These are phyloP conservation scores for Gorilla gorilla DNA, from an alignment of 2,113 vertebrate genomes.

Conservation along the genomic window DNA sequence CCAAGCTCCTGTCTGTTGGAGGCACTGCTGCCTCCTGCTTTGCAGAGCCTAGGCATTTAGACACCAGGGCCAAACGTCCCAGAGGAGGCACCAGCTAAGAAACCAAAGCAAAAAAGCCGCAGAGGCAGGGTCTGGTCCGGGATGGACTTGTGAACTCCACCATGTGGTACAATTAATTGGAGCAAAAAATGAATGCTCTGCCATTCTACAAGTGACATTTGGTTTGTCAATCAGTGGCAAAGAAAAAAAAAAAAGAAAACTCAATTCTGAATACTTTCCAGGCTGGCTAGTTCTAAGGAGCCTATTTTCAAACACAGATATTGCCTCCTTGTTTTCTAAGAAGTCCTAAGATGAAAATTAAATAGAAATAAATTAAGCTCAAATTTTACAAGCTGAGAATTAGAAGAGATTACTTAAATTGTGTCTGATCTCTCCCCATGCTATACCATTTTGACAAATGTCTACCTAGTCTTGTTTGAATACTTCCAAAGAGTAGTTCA, in stretches of 20 bases:
- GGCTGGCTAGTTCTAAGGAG: background rate
- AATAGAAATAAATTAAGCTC: background rate
- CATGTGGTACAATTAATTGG: background rate
- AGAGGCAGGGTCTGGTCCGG: background rate
- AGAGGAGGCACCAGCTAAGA: background rate
- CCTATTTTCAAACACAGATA: background rate
- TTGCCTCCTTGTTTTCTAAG: background rate
- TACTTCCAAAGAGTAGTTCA: background rate
- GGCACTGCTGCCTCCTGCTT: background rate
- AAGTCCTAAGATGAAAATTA: background rate
- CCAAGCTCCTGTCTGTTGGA: background rate
- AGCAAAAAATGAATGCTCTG: background rate
- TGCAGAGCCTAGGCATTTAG: background rate
- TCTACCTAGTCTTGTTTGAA: background rate
- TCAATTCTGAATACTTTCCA: background rate
- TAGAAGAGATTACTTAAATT: background rate
- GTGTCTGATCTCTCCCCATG: background rate
- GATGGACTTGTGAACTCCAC: accelerated
- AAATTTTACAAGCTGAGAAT: background rate
- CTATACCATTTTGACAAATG: background rate
- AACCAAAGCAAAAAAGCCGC: background rate
- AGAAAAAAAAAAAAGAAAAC: background rate
- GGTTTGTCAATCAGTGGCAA: background rate
- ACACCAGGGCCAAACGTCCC: accelerated
- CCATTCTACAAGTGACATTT: background rate